Evolutionary conservation across 2,797 vertebrate species (phyloP).

Genomic region (Cyprinodon diabolis): DNA sequence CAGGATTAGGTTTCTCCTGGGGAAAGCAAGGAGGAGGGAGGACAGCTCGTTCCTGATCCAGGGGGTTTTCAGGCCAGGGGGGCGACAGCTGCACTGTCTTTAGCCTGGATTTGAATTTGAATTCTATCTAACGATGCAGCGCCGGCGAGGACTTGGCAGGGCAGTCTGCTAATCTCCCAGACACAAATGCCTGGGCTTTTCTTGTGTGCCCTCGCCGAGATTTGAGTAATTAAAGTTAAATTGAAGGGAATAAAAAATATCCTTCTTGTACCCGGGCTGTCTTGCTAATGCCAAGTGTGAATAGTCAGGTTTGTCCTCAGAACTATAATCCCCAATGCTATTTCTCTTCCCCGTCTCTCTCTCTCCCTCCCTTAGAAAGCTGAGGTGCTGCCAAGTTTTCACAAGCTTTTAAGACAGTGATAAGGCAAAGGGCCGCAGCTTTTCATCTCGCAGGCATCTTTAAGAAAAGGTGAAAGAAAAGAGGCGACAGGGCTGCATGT

Average conservation of each 20-base stretch:
- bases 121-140: constrained; percentile 88
- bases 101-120: constrained; percentile 91
- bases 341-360: constrained; percentile 70
- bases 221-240: constrained; percentile 91
- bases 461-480: constrained; percentile 52
- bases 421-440: constrained; percentile 73
- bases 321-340: constrained; percentile 82
- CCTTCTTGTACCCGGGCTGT: constrained; percentile 85
- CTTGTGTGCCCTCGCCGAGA: constrained; percentile 87
- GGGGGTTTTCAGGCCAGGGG: constrained; percentile 87
- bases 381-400: constrained; percentile 79
- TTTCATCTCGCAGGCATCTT: constrained; percentile 83
- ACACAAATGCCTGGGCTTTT: constrained; percentile 88
- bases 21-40: constrained; percentile 82
- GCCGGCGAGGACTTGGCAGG: constrained; percentile 87
- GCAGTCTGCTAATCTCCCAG: constrained; percentile 88
- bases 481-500: constrained; percentile 12
- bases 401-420: constrained; percentile 80
- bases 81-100: constrained; percentile 89
- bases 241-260: constrained; percentile 88
- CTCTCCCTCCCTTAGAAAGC: constrained; percentile 59
- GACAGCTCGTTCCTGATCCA: constrained; percentile 90
- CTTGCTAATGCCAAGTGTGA: constrained; percentile 86
- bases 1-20: constrained; percentile 76
- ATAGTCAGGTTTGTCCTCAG: constrained; percentile 86